Evolutionary conservation across 2,113 vertebrate species (phyloP).

Genomic region (Myiopsitta monachus): DNA sequence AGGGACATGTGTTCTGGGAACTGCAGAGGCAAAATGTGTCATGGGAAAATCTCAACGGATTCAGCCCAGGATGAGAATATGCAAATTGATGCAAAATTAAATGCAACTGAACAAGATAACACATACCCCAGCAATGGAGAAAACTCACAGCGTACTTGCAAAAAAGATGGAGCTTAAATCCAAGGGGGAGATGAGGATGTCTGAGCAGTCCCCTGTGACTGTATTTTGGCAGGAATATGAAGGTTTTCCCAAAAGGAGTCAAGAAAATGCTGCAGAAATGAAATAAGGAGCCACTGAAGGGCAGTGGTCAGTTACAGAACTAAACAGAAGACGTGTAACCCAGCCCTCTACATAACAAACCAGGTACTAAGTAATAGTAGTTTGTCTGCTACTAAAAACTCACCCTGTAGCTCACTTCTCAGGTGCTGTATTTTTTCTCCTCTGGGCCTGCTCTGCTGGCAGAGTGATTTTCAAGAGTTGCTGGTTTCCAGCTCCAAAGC

Average conservation of each 20-base stretch:
- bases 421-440: not conserved
- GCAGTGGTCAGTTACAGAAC: not conserved
- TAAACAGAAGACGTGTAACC: not conserved
- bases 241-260: not conserved
- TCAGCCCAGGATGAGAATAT: constrained; percentile 40
- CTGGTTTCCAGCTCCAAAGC: not conserved
- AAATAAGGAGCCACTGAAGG: not conserved
- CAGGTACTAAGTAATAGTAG: not conserved
- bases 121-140: constrained; percentile 37
- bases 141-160: not conserved
- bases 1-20: constrained; percentile 41
- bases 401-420: not conserved
- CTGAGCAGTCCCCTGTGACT: not conserved
- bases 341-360: not conserved
- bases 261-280: not conserved
- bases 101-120: constrained; percentile 42
- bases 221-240: not conserved
- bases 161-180: constrained; percentile 20
- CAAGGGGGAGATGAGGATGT: not conserved
- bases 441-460: not conserved
- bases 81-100: constrained; percentile 59
- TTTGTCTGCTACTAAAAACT: not conserved
- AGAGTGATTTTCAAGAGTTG: not conserved
- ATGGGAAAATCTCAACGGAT: constrained; percentile 20
- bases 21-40: constrained; percentile 56